Base-by-base conservation (phyloP, 2,113 vertebrate species). In the Mungos mungo region DNA sequence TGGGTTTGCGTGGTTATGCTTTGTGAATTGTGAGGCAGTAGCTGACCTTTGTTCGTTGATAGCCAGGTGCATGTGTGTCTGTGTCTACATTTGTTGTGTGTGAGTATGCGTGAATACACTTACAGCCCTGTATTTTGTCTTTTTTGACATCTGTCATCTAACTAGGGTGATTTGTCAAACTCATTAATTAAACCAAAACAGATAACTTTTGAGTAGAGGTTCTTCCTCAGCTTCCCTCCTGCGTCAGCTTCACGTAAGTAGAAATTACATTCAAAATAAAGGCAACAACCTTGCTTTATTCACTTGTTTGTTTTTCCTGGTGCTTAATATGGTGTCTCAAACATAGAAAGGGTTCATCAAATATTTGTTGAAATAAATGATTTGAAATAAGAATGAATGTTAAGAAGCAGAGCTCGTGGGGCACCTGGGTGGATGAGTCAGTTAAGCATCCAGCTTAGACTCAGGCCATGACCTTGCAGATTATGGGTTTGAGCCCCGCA, bases 171-270 rank as follows among this genome's bases (percentile, higher is more conserved):
- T 95, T 86, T 95, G 72, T 93, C 79, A 74, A 86, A 89, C 19
- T 66, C n/a, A 29, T 93, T 97, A 71, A 89, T 85, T 87, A 89
- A 94, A 96, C 80, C 14, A 93, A 79, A 93, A 65, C n/a, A 90
- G 76, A n/a, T 68, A 88, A 52, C 21, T 12, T 60, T 72, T 94
- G 71, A 69, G 9, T 71, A 77, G 13, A 63, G 33, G 27, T 31
- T 90, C 23, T 71, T 87, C 35, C 33, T 31, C 33, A 74, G 47
- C 38, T 7, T 93, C 38, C 60, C 41, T 27, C 13, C 54, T 84
- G 10, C 3, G 16, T 29, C 54, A 76, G 76, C 50, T 38, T 88
- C 66, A 29, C 8, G 21, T 60, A 29, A 77, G 57, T 94, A 84
- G 81, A 95, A 76, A 89, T 57, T 35, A 33, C 35, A n/a, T 63